These are phyloP conservation scores for Lapara coniferarum DNA, from an alignment of 2,888 invertebrate genomes.

Conservation along the genomic window DNA sequence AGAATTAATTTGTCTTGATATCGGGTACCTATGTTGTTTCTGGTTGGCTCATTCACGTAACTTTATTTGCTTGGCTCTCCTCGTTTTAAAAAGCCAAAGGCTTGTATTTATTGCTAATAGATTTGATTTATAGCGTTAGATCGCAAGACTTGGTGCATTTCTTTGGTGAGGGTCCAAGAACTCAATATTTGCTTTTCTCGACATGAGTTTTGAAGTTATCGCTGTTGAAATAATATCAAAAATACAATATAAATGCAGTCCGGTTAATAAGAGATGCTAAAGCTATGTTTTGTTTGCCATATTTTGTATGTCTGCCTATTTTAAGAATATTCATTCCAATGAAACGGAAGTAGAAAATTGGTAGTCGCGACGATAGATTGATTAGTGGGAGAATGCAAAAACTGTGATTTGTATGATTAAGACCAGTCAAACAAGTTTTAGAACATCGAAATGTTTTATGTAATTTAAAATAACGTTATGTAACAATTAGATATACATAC, in stretches of 20 bases:
- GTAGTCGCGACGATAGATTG: constrained; percentile 78
- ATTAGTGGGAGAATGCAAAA: constrained; percentile 80
- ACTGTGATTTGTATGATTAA: constrained; percentile 83
- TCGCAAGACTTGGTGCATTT: background rate
- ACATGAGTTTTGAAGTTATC: background rate
- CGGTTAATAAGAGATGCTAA: constrained; percentile 38
- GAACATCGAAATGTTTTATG: constrained; percentile 82
- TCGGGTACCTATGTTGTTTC: background rate
- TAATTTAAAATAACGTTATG: constrained; percentile 69
- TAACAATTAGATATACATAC: constrained; percentile 72
- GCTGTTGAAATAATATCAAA: background rate
- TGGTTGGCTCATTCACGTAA: background rate
- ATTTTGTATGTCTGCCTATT: constrained; percentile 65
- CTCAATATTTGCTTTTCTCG: background rate
- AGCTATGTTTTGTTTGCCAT: constrained; percentile 64
- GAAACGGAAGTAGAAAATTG: constrained; percentile 69
- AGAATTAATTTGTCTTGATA: background rate
- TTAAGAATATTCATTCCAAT: constrained; percentile 76
- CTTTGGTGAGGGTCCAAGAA: background rate
- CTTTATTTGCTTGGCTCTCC: constrained; percentile 12
- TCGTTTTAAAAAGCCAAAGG: constrained; percentile 6
- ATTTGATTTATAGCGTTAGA: background rate
- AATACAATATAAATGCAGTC: constrained; percentile 29
- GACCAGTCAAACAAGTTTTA: constrained; percentile 83
- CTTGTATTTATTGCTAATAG: background rate